Evolutionary conservation across 2,113 vertebrate species (phyloP).

Genomic region (Ia io): DNA sequence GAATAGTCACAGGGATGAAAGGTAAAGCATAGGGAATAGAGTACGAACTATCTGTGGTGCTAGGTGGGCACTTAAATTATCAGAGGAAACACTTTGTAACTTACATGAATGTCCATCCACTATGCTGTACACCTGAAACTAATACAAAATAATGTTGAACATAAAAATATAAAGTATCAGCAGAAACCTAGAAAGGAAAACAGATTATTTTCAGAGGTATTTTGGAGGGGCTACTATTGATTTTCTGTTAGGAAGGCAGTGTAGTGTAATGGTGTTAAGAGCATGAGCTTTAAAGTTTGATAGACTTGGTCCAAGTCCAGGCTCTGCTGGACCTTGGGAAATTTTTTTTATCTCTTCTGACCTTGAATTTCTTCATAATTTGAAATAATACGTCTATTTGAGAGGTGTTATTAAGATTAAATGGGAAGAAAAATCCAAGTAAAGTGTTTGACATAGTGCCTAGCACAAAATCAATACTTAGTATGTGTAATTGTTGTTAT

Average conservation of each 20-base stretch:
- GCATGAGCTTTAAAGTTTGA: background rate
- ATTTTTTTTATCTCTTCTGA: background rate
- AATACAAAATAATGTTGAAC: background rate
- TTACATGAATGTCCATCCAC: background rate
- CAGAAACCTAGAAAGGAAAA: background rate
- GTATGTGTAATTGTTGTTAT: background rate
- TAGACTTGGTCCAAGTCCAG: background rate
- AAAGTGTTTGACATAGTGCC: slow-evolving; percentile 29
- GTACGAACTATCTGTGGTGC: background rate
- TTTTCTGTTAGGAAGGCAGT: background rate
- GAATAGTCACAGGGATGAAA: background rate
- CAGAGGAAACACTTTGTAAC: background rate
- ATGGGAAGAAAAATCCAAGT: background rate
- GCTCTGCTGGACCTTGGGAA: background rate
- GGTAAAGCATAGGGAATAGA: background rate
- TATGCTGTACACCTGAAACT: background rate
- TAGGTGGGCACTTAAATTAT: background rate
- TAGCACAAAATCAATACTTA: background rate
- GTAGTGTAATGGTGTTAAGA: background rate
- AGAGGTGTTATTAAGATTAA: slow-evolving; percentile 18
- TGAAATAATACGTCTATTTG: slow-evolving; percentile 12
- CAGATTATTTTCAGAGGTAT: slow-evolving; percentile 29
- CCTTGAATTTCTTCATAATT: slow-evolving; percentile 43
- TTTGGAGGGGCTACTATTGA: slow-evolving; percentile 10
- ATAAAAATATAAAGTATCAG: background rate